Evolutionary conservation across 2,888 invertebrate species (phyloP), one percentile per base, ranked within the genome.

Genomic region (Himalopsyche anomala): DNA sequence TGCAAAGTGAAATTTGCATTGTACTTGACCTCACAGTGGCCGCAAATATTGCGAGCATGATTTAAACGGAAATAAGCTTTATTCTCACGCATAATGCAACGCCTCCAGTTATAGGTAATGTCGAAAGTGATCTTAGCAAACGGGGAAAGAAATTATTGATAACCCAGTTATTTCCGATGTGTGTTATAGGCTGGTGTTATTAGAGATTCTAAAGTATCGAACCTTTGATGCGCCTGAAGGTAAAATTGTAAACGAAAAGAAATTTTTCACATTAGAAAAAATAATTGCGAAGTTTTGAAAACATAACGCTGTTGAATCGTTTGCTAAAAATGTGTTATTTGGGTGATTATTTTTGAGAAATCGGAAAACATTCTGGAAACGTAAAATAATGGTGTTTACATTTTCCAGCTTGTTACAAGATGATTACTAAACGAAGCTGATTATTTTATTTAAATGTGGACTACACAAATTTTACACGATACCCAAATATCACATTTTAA

Each of bases 11-110:
- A 74, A 74, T 74, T 74, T 38, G 74, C 74, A 74, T 38, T 74
- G 74, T 36, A 74, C 74, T 74, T 74, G 74, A 38, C 74, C 74
- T 74, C 38, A 74, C 38, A 74, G 15, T 38, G 38, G 36, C 74
- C 74, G 74, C 74, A 12, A 74, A 74, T 74, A 36, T 74, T 28
- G 38, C 62, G 36, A 74, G 36, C 74, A 36, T 36, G 38, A 12
- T 74, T 36, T 74, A 74, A 28, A 36, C 74, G 74, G 74, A 74
- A 74, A 74, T 74, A 74, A 15, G 74, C 74, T 74, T 74, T 74
- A 74, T 74, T 74, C 74, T 74, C 74, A 74, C 74, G 74, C 74
- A 74, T 74, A 74, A 74, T 74, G 74, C 74, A 74, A 74, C 74
- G 74, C 74, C 74, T 36, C 28, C 5, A 74, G 74, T 36, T 74